Evolutionary conservation across 2,113 vertebrate species (phyloP).

Genomic region (Ranitomeya imitator): DNA sequence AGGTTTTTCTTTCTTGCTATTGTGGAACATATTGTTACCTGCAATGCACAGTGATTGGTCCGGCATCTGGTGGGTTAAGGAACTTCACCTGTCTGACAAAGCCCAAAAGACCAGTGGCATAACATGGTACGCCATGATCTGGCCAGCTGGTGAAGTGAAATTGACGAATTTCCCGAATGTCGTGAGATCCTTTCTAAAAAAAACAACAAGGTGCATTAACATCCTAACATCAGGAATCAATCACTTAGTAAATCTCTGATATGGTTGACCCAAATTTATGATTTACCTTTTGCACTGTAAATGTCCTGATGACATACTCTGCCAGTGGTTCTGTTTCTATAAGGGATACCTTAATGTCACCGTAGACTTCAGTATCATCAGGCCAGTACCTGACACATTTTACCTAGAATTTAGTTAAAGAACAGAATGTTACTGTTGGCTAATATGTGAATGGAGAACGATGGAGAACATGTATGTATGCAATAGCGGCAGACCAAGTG

Average conservation of each 20-base stretch:
- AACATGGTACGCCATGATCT: conserved; percentile 94
- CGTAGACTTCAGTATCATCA: conserved; percentile 93
- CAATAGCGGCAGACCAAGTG: no score
- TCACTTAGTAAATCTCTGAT: fast-evolving
- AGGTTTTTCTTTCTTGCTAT: no score
- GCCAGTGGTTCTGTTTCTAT: conserved; percentile 95
- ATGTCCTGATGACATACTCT: conserved; percentile 94
- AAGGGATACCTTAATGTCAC: conserved; percentile 95
- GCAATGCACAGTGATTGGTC: conserved; percentile 92
- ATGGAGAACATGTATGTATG: no score
- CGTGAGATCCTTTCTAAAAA: conserved; percentile 94
- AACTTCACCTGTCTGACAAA: conserved; percentile 97
- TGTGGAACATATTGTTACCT: conserved; percentile 69
- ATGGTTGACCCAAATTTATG: neutral
- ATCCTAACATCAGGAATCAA: neutral
- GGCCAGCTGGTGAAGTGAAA: conserved; percentile 99
- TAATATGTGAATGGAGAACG: neutral
- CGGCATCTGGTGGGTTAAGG: conserved; percentile 91
- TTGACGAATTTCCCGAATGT: conserved; percentile 95
- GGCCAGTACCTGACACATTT: conserved; percentile 98
- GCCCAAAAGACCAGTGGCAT: conserved; percentile 91
- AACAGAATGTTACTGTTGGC: neutral
- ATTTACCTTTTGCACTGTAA: conserved; percentile 94
- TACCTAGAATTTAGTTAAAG: conserved; percentile 72
- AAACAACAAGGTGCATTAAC: conserved; percentile 63